Base-by-base conservation (phyloP, 2,797 vertebrate genomes). In the Acomys russatus region DNA sequence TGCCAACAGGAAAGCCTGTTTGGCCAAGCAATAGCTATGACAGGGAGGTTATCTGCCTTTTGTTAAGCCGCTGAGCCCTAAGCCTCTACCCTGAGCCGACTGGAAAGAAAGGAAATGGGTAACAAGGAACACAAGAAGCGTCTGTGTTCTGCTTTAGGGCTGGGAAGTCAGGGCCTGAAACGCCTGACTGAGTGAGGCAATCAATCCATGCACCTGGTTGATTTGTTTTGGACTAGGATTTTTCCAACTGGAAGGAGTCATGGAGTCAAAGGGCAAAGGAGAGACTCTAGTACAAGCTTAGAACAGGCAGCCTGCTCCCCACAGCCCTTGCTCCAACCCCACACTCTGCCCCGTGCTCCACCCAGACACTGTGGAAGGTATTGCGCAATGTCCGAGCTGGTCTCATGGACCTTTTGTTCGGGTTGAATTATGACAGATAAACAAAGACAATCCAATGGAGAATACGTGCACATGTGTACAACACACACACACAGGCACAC, bases 71-170 rank as follows among this genome's bases (percentile, higher is more conserved):
- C 12, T 0, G 35, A 92, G 94, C 66, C 20, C 79, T 30, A 84
- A 54, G 66, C 38, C 83, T 30, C 18, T 83, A 83, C 95, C 95
- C 95, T 78, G 71, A 85, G 56, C 63, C 83, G 86, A 51, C 23
- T 7, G 0, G 73, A 90, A 54, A 18, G 38, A 98, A 89, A 97
- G 96, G 96, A 97, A 92, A 49, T 38, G 54, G 97, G 94, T 97
- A 95, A 96, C 89, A 80, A 63, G 77, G 89, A 94, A 92, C 73
- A 92, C 90, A 56, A 5, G 94, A 92, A 78, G 59, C 6, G 91
- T 95, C 94, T 94, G 93, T 88, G 94, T 90, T 95, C 94, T 89
- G 96, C 56, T 74, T 78, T 49, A 76, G 35, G n/a, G 66, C 85
- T 54, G 15, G 91, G 94, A 94, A 96, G 30, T 83, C 77, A 89